Percentiles rank a stretch among this genome's conserved stretches.
Evolutionary conservation across 2,113 vertebrate species (phyloP).

Genomic region (Peucedramus taeniatus): DNA sequence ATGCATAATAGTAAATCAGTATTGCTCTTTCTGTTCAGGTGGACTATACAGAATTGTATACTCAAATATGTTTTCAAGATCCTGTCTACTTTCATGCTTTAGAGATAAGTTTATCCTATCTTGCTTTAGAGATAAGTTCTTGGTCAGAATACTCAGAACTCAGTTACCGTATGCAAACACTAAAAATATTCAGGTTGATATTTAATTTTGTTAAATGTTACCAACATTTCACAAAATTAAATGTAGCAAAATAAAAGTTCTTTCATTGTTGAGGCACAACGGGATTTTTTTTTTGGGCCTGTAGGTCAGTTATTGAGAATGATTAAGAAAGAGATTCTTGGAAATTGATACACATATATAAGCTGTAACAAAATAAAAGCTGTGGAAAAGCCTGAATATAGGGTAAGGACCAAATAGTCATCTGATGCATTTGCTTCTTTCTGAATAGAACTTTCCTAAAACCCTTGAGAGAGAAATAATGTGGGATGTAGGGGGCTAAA

Average conservation of each 20-base stretch:
- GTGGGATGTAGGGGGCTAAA: background rate
- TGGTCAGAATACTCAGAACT: background rate
- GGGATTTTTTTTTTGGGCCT: background rate
- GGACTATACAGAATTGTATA: background rate
- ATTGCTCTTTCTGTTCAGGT: background rate
- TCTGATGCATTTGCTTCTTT: background rate
- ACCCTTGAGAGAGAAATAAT: background rate
- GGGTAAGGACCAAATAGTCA: background rate
- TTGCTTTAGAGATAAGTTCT: background rate
- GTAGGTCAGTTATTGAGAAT: background rate
- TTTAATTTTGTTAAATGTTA: background rate
- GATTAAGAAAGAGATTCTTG: background rate
- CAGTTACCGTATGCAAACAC: background rate
- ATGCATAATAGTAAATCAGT: background rate
- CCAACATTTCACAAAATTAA: background rate
- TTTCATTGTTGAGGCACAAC: background rate
- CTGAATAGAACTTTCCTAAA: background rate
- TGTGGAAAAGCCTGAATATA: background rate
- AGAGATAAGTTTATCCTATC: background rate
- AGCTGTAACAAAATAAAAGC: background rate
- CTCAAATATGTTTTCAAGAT: background rate
- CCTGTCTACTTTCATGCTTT: background rate
- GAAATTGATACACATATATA: background rate
- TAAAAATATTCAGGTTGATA: background rate
- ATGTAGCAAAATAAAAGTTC: background rate